A percentile compares a stretch with the other conserved stretches of the same genome.
phyloP scores from a whole-genome alignment of 1,140 invertebrate genomes.

The Vanessa atalanta region DNA sequence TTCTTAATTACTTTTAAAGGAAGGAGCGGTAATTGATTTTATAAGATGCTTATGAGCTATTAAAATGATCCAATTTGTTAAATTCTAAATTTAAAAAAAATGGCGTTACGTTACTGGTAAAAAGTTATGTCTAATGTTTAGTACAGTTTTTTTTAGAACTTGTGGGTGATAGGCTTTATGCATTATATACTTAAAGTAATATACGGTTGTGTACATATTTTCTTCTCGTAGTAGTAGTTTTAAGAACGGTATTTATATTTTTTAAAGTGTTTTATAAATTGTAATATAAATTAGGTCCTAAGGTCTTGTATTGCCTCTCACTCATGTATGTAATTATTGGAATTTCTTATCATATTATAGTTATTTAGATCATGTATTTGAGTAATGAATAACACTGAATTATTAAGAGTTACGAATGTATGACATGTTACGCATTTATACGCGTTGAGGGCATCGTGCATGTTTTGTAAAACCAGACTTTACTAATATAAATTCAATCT shows the following conservation, averaged over 20 bases:
- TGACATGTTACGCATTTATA: constrained; percentile 48
- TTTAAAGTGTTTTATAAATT: constrained; percentile 55
- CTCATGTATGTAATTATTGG: constrained; percentile 16
- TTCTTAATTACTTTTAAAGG: too few relatives aligned
- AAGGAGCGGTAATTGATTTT: too few relatives aligned
- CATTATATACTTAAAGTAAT: constrained; percentile 23
- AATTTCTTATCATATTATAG: constrained; percentile 19
- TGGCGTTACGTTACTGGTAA: too few relatives aligned
- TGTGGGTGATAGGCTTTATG: constrained; percentile 7
- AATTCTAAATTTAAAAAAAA: too few relatives aligned
- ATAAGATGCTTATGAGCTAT: too few relatives aligned
- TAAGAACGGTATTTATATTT: constrained; percentile 67
- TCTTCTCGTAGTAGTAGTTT: constrained; percentile 52
- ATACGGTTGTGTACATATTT: constrained; percentile 68
- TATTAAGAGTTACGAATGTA: constrained; percentile 55
- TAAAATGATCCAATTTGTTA: too few relatives aligned
- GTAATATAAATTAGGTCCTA: constrained; percentile 44
- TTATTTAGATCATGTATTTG: constrained; percentile 12
- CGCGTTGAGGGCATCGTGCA: neutral
- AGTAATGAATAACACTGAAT: constrained; percentile 19
- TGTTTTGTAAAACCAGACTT: too few relatives aligned
- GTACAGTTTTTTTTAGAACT: neutral
- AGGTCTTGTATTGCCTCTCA: constrained; percentile 36
- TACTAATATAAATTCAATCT: neutral
- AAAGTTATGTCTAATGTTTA: neutral